Base-by-base conservation (phyloP, 2,113 vertebrate genomes). In the Pelusios castaneus region DNA sequence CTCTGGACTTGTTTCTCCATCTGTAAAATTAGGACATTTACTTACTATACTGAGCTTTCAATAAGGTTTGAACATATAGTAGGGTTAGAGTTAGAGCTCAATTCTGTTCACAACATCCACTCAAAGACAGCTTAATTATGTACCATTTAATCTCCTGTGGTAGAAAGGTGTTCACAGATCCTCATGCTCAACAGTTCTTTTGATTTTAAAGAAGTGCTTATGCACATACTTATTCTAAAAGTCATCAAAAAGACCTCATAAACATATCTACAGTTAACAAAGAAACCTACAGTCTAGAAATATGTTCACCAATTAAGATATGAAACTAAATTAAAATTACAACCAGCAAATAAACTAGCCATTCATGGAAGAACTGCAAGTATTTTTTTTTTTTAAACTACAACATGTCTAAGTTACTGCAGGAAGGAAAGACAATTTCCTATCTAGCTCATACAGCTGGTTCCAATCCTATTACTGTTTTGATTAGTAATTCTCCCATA, bases 341-440 rank as follows among this genome's bases (percentile, higher is more conserved):
- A 80, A 8, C 17, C 14, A 47, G 49, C 75, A 76, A 19, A 81
- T 51, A 38, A 93, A 54, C 31, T 90, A 92, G 58, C 41, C 79
- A 89, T 38, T 60, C 55, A 93, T 88, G 77, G 86, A 96, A 73
- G 81, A 95, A 89, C 77, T 94, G 88, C 83, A 96, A 91, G 60
- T 56, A 84, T 83, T n/a, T n/a, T n/a, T n/a, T n/a, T n/a, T n/a
- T n/a, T 85, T 6, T 10, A 84, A 80, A 95, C 97, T 95, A 96
- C 77, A 91, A 89, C 77, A 94, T 58, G 88, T 88, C 85, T 97
- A 96, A 97, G 93, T 97, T 96, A 97, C 73, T 96, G 54, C 97
- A 97, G 97, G 97, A 98, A 98, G 96, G 95, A 98, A 98, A 90
- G 82, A 96, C 89, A 97, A 98, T 97, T 97, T 98, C 96, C 97